Percentiles rank a stretch among this genome's conserved stretches.
Conservation (phyloP, 1,140 invertebrate species). For the Diploscapter pachys region DNA sequence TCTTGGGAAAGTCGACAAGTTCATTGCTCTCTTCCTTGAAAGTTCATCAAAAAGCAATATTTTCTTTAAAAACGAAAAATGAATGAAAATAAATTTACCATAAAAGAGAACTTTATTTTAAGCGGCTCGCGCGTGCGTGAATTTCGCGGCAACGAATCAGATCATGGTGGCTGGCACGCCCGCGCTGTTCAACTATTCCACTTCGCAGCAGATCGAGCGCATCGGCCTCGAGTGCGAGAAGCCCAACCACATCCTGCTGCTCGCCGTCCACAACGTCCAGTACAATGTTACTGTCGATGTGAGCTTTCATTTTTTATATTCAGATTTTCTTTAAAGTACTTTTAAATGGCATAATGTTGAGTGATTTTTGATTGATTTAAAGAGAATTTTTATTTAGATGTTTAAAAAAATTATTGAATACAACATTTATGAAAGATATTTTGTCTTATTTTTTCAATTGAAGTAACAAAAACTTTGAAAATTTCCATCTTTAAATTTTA, state of each 20-base stretch:
- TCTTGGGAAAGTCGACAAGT: no score
- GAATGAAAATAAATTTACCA: not conserved
- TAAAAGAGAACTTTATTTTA: not conserved
- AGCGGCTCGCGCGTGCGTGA: constrained; percentile 57
- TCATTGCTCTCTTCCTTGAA: not conserved
- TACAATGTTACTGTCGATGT: constrained; percentile 98
- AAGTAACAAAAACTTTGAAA: constrained; percentile 5
- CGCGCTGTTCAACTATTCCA: constrained; percentile 63
- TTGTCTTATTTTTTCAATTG: constrained; percentile 16
- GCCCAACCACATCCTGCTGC: constrained; percentile 83
- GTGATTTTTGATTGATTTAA: constrained; percentile 17
- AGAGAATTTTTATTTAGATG: not conserved
- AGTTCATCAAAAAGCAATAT: not conserved
- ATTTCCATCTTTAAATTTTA: constrained; percentile 61
- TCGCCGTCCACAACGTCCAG: constrained; percentile 91
- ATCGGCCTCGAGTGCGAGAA: constrained; percentile 61
- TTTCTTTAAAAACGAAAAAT: not conserved
- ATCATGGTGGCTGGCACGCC: constrained; percentile 60
- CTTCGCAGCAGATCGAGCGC: constrained; percentile 62
- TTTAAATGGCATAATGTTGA: no score
- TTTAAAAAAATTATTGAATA: not conserved
- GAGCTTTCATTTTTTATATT: constrained; percentile 31
- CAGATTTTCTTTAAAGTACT: no score
- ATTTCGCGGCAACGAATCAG: constrained; percentile 57
- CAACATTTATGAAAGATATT: constrained; percentile 10